Evolutionary conservation across 2,888 invertebrate species (phyloP).

Genomic region (Brachynemurus nebulosus): DNA sequence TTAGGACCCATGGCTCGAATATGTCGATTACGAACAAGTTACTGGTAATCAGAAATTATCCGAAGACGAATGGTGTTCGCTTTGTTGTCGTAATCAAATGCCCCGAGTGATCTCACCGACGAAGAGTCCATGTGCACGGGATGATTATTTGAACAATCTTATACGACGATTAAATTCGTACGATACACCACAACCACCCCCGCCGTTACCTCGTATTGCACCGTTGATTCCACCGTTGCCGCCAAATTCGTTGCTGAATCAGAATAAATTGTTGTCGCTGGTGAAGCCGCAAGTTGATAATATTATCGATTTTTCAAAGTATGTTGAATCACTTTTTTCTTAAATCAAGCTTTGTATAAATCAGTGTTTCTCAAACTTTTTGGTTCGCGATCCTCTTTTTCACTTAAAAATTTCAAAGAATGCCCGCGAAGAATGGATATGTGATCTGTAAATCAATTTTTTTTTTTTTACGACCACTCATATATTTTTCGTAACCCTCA

Average conservation of each 20-base stretch:
- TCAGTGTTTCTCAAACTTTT: too few species aligned
- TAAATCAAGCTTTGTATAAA: too few species aligned
- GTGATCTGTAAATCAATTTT: too few species aligned
- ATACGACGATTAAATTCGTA: slow-evolving; percentile 45
- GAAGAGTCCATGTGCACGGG: slow-evolving; percentile 23
- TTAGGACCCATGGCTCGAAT: slow-evolving; percentile 52
- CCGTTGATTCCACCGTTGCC: slow-evolving; percentile 25
- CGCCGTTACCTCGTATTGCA: slow-evolving; percentile 33
- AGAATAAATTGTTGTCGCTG: slow-evolving; percentile 25
- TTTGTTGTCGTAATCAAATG: slow-evolving; percentile 34
- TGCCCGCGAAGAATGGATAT: too few species aligned
- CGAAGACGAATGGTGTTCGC: slow-evolving; percentile 39
- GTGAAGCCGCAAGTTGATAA: slow-evolving; percentile 29
- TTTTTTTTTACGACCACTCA: too few species aligned
- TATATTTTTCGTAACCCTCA: too few species aligned
- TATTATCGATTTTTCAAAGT: slow-evolving; percentile 35
- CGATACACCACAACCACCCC: slow-evolving; percentile 44
- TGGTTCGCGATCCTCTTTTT: too few species aligned
- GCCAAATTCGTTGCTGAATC: slow-evolving; percentile 7
- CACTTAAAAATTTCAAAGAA: too few species aligned
- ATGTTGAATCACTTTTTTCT: too few species aligned
- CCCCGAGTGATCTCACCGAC: slow-evolving; percentile 20
- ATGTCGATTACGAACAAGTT: slow-evolving; percentile 42
- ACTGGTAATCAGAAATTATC: slow-evolving; percentile 37
- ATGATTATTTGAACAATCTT: slow-evolving; percentile 40